A percentile compares a stretch with the other conserved stretches of the same genome.
Conservation (phyloP, 1,140 invertebrate species). For the Drosophila yakuba region DNA sequence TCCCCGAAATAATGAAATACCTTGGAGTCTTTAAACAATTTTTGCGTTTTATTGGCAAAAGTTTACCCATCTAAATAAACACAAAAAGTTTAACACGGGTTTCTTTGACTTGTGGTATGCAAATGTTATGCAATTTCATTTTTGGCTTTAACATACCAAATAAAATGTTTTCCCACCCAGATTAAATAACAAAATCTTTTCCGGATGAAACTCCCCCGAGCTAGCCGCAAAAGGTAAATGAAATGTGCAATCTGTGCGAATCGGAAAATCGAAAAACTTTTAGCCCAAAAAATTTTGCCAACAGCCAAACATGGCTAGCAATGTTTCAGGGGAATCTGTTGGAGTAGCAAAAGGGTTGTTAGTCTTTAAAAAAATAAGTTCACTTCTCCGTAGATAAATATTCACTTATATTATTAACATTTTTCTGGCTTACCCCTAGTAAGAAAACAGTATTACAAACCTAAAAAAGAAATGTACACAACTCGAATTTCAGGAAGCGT, state of each 20-base stretch:
- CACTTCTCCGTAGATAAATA: constrained; percentile 35
- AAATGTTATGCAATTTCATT: constrained; percentile 24
- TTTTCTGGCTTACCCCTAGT: background rate
- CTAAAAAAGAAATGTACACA: background rate
- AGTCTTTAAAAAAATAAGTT: constrained; percentile 20
- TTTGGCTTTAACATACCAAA: constrained; percentile 11
- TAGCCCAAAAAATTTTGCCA: constrained; percentile 34
- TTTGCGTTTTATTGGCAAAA: constrained; percentile 4
- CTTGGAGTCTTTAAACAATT: background rate
- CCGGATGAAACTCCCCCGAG: constrained; percentile 7
- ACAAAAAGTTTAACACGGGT: background rate
- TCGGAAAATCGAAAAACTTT: constrained; percentile 46
- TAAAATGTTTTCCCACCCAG: constrained; percentile 22
- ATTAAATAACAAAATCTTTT: constrained; percentile 39
- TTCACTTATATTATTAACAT: constrained; percentile 35
- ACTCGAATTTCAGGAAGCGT: background rate
- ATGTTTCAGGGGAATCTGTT: constrained; percentile 5
- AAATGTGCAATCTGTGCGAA: constrained; percentile 50
- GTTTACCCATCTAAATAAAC: constrained; percentile 22
- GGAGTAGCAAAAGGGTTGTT: constrained; percentile 18
- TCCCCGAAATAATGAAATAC: background rate
- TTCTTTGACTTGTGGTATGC: constrained; percentile 12
- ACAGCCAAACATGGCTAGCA: constrained; percentile 17
- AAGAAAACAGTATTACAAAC: background rate
- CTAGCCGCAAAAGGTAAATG: constrained; percentile 48